Conservation (phyloP, 2,113 vertebrate species). For the Taxidea taxus region DNA sequence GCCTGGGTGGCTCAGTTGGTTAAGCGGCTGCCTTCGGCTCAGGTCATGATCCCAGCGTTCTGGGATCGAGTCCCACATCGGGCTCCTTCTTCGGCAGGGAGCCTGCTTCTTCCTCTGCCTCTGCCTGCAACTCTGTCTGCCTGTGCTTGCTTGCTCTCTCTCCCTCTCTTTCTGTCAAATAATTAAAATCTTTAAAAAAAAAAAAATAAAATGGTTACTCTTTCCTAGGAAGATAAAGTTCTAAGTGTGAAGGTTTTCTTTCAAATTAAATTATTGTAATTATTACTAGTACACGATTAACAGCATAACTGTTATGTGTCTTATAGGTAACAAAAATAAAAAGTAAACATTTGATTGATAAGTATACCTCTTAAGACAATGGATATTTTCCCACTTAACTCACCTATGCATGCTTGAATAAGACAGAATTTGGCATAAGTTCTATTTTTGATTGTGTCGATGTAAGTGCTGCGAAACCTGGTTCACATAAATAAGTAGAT, state of each 20-base stretch:
- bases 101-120: no score
- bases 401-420: neutral
- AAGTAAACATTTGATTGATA: neutral
- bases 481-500: neutral
- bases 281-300: neutral
- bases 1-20: no score
- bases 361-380: neutral
- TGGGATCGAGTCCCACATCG: no score
- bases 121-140: no score
- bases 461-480: neutral
- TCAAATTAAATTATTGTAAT: neutral
- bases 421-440: neutral
- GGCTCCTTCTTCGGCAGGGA: no score
- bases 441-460: neutral
- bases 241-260: neutral
- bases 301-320: neutral
- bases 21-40: no score
- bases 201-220: no score
- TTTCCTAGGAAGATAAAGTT: neutral
- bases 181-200: no score
- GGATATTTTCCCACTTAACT: neutral
- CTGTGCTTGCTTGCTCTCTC: no score
- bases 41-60: no score
- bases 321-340: neutral
- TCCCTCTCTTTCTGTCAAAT: no score